Conservation (phyloP, 1,140 invertebrate species). For the Penaeus chinensis region DNA sequence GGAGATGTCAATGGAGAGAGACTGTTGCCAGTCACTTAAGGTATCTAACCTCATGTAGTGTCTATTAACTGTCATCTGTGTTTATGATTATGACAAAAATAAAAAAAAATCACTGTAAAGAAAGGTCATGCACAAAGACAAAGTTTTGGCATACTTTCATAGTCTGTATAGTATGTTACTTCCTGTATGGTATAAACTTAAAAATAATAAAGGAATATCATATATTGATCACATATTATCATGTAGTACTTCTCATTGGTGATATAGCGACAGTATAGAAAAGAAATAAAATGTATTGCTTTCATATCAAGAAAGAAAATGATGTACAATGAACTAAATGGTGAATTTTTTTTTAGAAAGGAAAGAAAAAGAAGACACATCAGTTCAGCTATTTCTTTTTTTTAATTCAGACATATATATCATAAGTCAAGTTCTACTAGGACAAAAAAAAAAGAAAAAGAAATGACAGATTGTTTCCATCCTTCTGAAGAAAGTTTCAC, state of each 20-base stretch:
- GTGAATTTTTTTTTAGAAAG: background rate
- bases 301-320: background rate
- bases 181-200: conserved; percentile 22
- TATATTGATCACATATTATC: conserved; percentile 32
- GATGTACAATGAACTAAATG: background rate
- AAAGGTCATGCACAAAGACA: conserved; percentile 28
- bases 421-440: too few species aligned
- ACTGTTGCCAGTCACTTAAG: conserved; percentile 1
- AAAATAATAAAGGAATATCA: conserved; percentile 35
- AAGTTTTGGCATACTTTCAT: conserved; percentile 25
- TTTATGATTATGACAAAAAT: conserved; percentile 20
- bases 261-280: conserved; percentile 30
- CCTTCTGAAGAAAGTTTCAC: too few species aligned
- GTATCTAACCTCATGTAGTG: conserved; percentile 25
- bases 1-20: conserved; percentile 1
- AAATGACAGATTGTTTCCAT: too few species aligned
- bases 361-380: too few species aligned
- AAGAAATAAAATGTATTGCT: background rate
- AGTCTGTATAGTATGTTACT: conserved; percentile 34
- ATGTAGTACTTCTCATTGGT: conserved; percentile 35
- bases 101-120: conserved; percentile 24
- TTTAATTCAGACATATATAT: too few species aligned
- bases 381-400: too few species aligned
- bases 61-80: conserved; percentile 29
- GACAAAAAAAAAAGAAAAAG: too few species aligned